Percentiles rank a stretch among this genome's conserved stretches.
Conservation (phyloP, 1,140 invertebrate species). For the Elysia chlorotica region DNA sequence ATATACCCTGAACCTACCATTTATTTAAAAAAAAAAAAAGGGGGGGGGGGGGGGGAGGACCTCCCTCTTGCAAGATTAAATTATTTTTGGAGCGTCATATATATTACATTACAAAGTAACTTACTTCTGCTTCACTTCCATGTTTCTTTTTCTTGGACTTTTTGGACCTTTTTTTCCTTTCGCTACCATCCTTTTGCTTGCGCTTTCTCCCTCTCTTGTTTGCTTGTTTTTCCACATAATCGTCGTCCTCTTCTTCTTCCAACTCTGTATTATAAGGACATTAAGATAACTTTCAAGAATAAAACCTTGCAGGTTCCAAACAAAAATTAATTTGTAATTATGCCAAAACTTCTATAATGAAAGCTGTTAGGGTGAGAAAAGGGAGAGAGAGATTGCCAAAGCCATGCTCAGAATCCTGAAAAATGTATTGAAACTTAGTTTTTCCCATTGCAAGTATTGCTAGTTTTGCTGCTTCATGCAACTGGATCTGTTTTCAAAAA, state of each 20-base stretch:
- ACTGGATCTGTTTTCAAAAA: too few species aligned
- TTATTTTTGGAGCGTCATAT: too few species aligned
- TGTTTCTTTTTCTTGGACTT: slow-evolving; percentile 49
- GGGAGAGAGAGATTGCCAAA: too few species aligned
- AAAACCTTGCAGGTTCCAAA: background rate
- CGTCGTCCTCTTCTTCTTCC: slow-evolving; percentile 26
- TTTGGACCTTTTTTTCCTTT: slow-evolving; percentile 47
- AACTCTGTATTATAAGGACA: slow-evolving; percentile 8
- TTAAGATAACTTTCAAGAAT: background rate
- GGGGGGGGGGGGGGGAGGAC: too few species aligned
- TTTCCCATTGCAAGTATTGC: too few species aligned
- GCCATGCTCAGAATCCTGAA: background rate
- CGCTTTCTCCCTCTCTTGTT: slow-evolving; percentile 54
- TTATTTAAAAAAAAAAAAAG: background rate
- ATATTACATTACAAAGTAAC: slow-evolving; percentile 2
- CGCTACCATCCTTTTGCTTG: slow-evolving; percentile 50
- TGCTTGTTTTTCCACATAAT: slow-evolving; percentile 31
- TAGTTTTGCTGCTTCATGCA: too few species aligned
- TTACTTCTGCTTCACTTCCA: slow-evolving; percentile 34
- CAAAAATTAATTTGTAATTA: background rate
- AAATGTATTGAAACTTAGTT: too few species aligned
- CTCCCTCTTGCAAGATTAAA: too few species aligned
- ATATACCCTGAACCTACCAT: background rate
- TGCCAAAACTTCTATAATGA: too few species aligned
- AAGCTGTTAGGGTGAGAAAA: too few species aligned